These are phyloP conservation scores for Hypselothyrea guttata DNA, from an alignment of 2,888 invertebrate species.

Conservation along the genomic window DNA sequence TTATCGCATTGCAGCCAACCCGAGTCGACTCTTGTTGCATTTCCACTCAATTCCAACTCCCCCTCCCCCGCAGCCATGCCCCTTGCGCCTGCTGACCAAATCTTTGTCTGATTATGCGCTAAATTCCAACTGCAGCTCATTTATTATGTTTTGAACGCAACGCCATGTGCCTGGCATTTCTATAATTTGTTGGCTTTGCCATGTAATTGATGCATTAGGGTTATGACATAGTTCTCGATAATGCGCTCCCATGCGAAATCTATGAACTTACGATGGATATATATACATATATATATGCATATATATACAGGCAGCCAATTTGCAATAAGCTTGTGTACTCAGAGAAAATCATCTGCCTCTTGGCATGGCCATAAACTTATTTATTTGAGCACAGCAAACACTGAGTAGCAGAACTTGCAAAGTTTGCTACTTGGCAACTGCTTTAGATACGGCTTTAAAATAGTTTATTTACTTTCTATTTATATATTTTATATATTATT, in stretches of 20 bases:
- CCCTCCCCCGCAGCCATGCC: too few relatives aligned
- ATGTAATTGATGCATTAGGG: constrained; percentile 72
- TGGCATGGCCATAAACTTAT: too few relatives aligned
- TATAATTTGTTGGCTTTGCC: constrained; percentile 64
- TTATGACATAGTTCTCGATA: constrained; percentile 68
- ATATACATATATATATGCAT: too few relatives aligned
- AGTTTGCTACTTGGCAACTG: too few relatives aligned
- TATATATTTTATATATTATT: too few relatives aligned
- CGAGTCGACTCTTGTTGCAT: constrained; percentile 37
- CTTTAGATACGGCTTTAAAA: too few relatives aligned
- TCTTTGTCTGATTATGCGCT: constrained; percentile 63
- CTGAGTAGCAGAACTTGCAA: too few relatives aligned
- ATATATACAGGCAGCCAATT: constrained; percentile 13
- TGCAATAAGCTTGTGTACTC: constrained; percentile 31
- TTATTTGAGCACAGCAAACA: too few relatives aligned
- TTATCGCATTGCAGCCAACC: constrained; percentile 60
- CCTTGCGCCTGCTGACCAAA: too few relatives aligned
- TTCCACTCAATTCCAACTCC: constrained; percentile 18
- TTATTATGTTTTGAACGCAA: constrained; percentile 58
- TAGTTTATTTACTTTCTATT: too few relatives aligned
- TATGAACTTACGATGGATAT: neutral
- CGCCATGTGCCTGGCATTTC: constrained; percentile 41
- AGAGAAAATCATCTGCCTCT: constrained; percentile 19
- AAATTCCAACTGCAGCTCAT: constrained; percentile 69
- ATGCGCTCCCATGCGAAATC: constrained; percentile 26